Conservation (phyloP, 2,797 vertebrate genomes). For the Macroramphosus scolopax region DNA sequence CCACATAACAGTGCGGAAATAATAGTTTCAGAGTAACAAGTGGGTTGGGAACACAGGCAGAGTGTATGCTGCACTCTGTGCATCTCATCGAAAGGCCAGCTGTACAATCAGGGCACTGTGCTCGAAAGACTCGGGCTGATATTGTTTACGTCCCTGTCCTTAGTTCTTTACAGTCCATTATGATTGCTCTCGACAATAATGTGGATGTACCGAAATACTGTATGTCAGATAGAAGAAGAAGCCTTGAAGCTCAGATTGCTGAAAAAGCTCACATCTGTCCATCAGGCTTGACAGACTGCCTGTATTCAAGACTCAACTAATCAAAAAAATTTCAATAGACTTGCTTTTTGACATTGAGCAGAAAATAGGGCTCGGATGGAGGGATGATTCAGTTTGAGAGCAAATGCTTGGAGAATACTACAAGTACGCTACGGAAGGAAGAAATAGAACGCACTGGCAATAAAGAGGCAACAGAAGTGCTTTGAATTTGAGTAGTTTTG, state of each 20-base stretch:
- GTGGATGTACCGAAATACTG: slow-evolving; percentile 33
- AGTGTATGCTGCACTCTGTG: too few species aligned
- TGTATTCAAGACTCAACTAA: slow-evolving; percentile 45
- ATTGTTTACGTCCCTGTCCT: slow-evolving; percentile 46
- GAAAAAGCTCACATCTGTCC: slow-evolving; percentile 42
- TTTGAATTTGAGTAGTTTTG: slow-evolving; percentile 48
- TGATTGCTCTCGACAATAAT: slow-evolving; percentile 57
- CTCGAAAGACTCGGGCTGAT: slow-evolving; percentile 32
- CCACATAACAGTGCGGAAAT: too few species aligned
- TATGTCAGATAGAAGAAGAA: slow-evolving; percentile 25
- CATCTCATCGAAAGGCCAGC: too few species aligned
- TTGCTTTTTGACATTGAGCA: slow-evolving; percentile 68
- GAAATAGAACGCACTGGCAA: slow-evolving; percentile 28
- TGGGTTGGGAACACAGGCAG: too few species aligned
- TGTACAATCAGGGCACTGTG: too few species aligned
- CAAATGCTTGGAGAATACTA: slow-evolving; percentile 47
- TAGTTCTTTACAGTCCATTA: slow-evolving; percentile 52
- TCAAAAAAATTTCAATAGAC: slow-evolving; percentile 56
- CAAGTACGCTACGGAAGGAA: slow-evolving; percentile 24
- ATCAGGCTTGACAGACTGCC: slow-evolving; percentile 36
- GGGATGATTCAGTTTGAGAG: slow-evolving; percentile 44
- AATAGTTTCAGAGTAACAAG: too few species aligned
- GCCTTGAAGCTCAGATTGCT: slow-evolving; percentile 57
- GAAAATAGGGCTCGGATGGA: slow-evolving; percentile 42
- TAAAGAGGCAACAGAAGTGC: slow-evolving; percentile 34